Evolutionary conservation across 2,113 vertebrate species (phyloP).

Genomic region (Todiramphus chloris): DNA sequence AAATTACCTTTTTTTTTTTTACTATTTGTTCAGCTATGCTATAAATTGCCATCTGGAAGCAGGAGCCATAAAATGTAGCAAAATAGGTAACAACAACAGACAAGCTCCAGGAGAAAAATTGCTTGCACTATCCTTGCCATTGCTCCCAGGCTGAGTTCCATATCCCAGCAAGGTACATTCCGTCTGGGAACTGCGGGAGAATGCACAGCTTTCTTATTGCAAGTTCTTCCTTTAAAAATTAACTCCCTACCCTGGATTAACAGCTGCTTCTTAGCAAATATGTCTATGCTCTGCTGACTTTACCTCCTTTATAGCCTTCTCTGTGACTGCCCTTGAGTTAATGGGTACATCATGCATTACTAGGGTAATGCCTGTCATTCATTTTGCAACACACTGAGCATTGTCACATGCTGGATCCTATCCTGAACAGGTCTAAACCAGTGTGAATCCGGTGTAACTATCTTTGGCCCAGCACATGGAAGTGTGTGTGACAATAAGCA

Average conservation of each 20-base stretch:
- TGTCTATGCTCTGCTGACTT: conserved; percentile 3
- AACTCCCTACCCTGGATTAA: neutral
- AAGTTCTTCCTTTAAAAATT: conserved; percentile 21
- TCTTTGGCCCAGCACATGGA: neutral
- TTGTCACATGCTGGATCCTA: neutral
- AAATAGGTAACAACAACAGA: neutral
- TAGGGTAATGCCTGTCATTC: neutral
- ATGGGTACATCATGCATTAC: neutral
- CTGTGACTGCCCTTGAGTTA: conserved; percentile 3
- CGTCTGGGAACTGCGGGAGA: neutral
- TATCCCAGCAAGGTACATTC: neutral
- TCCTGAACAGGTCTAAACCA: neutral
- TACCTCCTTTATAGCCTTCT: neutral
- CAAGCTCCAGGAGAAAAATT: neutral
- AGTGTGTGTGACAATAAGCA: neutral
- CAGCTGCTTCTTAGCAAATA: neutral
- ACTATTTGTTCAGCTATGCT: neutral
- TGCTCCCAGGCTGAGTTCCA: neutral
- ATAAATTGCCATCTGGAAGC: neutral
- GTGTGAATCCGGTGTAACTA: neutral
- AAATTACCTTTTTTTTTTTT: neutral
- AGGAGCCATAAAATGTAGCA: neutral
- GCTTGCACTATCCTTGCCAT: accelerated
- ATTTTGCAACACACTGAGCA: neutral
- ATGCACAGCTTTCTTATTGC: accelerated